A percentile compares a stretch with the other conserved stretches of the same genome.
phyloP scores from a whole-genome alignment of 2,113 vertebrate genomes.

The Poeciliopsis retropinna region DNA sequence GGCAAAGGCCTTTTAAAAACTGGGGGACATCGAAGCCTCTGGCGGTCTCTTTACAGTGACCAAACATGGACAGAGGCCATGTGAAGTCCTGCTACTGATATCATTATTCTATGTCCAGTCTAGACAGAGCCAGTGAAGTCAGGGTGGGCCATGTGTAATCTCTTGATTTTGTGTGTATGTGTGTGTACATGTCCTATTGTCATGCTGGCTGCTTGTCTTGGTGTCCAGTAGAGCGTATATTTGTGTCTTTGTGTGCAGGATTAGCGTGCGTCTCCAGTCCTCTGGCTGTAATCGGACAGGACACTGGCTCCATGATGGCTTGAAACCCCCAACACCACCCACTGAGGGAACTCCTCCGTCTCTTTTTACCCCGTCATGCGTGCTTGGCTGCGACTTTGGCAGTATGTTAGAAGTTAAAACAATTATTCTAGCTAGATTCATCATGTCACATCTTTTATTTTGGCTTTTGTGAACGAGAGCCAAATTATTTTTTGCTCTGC shows the following conservation, averaged over 20 bases:
- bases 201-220: slow-evolving; percentile 46
- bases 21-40: not conserved
- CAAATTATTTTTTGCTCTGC: not conserved
- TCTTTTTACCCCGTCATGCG: slow-evolving; percentile 64
- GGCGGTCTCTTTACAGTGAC: slow-evolving; percentile 22
- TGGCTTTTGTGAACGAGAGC: not conserved
- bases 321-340: slow-evolving; percentile 66
- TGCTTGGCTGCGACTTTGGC: slow-evolving; percentile 57
- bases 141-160: slow-evolving; percentile 38
- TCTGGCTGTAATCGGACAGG: slow-evolving; percentile 78
- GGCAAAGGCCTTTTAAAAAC: not conserved
- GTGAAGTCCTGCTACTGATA: slow-evolving; percentile 72
- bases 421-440: slow-evolving; percentile 63
- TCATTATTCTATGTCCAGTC: slow-evolving; percentile 66
- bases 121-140: slow-evolving; percentile 43
- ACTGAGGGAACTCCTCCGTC: slow-evolving; percentile 64
- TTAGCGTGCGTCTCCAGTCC: slow-evolving; percentile 77
- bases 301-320: slow-evolving; percentile 80
- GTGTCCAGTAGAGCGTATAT: slow-evolving; percentile 16
- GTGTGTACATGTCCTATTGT: slow-evolving; percentile 27
- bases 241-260: slow-evolving; percentile 54
- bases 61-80: slow-evolving; percentile 39
- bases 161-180: slow-evolving; percentile 28
- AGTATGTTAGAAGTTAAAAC: slow-evolving; percentile 68
- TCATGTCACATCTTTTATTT: not conserved